Evolutionary conservation across 2,888 invertebrate genomes (phyloP).

Genomic region (Eilema caniola): DNA sequence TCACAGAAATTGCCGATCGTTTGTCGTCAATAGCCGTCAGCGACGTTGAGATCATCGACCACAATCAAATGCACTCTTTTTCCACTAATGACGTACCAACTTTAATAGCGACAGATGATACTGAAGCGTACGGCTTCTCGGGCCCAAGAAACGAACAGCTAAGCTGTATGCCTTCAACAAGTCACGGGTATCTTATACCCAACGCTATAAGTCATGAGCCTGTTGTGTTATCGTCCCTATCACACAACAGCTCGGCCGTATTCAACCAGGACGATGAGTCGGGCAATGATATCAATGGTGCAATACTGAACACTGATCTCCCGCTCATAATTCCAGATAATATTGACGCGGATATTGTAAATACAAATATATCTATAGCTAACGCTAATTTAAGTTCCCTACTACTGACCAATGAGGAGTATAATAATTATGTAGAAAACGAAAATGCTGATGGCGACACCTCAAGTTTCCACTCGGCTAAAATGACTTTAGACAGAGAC

Average conservation of each 20-base stretch:
- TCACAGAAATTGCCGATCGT: constrained; percentile 82
- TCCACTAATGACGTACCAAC: constrained; percentile 81
- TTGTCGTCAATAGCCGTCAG: constrained; percentile 76
- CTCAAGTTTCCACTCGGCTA: constrained; percentile 74
- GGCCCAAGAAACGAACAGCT: constrained; percentile 77
- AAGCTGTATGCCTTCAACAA: constrained; percentile 87
- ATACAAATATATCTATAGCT: constrained; percentile 88
- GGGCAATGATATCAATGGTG: constrained; percentile 57
- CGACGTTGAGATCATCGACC: constrained; percentile 73
- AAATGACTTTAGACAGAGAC: constrained; percentile 66
- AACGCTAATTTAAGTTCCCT: constrained; percentile 88
- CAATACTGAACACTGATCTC: constrained; percentile 69
- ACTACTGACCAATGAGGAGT: constrained; percentile 83
- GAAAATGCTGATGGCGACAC: constrained; percentile 63
- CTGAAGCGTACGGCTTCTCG: constrained; percentile 62
- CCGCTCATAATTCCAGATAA: constrained; percentile 78
- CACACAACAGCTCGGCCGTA: constrained; percentile 81
- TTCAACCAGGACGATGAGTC: constrained; percentile 77
- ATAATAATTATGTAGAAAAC: constrained; percentile 69
- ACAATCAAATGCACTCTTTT: constrained; percentile 74
- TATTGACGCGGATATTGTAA: constrained; percentile 76
- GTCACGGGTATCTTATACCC: constrained; percentile 89
- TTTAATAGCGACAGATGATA: constrained; percentile 68
- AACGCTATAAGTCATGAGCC: constrained; percentile 88
- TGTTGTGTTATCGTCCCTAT: constrained; percentile 83